Evolutionary conservation across 1,140 invertebrate species (phyloP).

Genomic region (Cotesia vestalis): DNA sequence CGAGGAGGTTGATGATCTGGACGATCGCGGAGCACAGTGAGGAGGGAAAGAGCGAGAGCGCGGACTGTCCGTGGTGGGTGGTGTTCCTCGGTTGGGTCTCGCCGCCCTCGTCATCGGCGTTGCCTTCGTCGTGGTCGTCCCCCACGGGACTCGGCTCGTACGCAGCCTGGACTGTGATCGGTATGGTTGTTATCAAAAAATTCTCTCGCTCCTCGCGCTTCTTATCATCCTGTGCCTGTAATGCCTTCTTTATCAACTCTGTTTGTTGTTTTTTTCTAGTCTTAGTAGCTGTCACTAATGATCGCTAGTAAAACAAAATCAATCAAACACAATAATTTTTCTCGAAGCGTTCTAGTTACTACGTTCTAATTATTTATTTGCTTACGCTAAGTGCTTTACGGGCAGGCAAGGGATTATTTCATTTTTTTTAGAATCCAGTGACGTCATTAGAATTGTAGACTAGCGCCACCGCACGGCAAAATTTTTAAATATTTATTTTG

Average conservation of each 20-base stretch:
- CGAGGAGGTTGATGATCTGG: slow-evolving; percentile 92
- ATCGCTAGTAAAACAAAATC: slow-evolving; percentile 72
- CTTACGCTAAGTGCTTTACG: too few relatives aligned
- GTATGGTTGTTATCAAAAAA: slow-evolving; percentile 96
- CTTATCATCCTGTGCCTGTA: slow-evolving; percentile 95
- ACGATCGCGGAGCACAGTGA: slow-evolving; percentile 94
- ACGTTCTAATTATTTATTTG: too few relatives aligned
- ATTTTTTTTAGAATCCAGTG: too few relatives aligned
- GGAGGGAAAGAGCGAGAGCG: slow-evolving; percentile 95
- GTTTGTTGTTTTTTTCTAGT: slow-evolving; percentile 99
- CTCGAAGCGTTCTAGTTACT: slow-evolving; percentile 28
- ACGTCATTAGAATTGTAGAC: too few relatives aligned
- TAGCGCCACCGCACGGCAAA: too few relatives aligned
- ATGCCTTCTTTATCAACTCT: slow-evolving; percentile 93
- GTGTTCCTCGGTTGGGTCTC: slow-evolving; percentile 75
- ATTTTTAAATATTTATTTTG: too few relatives aligned
- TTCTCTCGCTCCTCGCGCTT: slow-evolving; percentile 93
- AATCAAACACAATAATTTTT: slow-evolving; percentile 46
- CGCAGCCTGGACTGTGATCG: slow-evolving; percentile 93
- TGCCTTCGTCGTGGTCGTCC: slow-evolving; percentile 86
- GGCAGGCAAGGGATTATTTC: too few relatives aligned
- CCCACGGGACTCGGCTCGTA: slow-evolving; percentile 88
- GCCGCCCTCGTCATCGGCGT: slow-evolving; percentile 73
- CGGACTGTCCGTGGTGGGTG: slow-evolving; percentile 84
- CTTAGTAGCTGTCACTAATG: slow-evolving; percentile 97